Conservation (phyloP, 2,888 invertebrate species). For the Lathronympha strigana region DNA sequence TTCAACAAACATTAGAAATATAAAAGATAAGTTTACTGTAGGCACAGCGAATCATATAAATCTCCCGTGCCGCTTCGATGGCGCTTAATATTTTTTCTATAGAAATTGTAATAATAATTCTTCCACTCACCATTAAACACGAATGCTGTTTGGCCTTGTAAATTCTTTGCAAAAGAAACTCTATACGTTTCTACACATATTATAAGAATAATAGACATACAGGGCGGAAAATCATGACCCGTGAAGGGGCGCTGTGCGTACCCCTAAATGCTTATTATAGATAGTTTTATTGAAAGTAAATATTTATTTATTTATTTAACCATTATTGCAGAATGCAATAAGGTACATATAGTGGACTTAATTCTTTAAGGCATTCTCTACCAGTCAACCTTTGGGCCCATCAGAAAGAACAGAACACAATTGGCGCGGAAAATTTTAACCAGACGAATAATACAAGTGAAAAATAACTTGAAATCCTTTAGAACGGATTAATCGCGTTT, state of each 20-base stretch:
- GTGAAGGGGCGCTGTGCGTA: background rate
- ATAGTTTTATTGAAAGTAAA: background rate
- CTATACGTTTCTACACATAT: conserved; percentile 7
- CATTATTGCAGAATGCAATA: too few relatives aligned
- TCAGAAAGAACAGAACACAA: too few relatives aligned
- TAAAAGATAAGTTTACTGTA: too few relatives aligned
- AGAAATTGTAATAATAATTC: conserved; percentile 69
- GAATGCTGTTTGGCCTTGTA: conserved; percentile 54
- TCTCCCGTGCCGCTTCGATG: conserved; percentile 53
- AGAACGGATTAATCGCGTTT: too few relatives aligned
- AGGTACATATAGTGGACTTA: too few relatives aligned
- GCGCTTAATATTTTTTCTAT: conserved; percentile 55
- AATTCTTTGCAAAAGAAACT: conserved; percentile 32
- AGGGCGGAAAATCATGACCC: background rate
- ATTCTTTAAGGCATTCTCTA: too few relatives aligned
- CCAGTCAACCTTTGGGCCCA: too few relatives aligned
- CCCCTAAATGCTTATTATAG: background rate
- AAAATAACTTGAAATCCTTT: too few relatives aligned
- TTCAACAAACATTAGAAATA: too few relatives aligned
- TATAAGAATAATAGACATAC: background rate
- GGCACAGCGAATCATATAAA: conserved; percentile 52
- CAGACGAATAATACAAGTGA: too few relatives aligned
- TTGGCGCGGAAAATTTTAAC: too few relatives aligned
- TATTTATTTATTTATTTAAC: too few relatives aligned
- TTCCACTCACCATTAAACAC: conserved; percentile 66